Evolutionary conservation across 2,113 vertebrate genomes (phyloP).

Genomic region (Lota lota): DNA sequence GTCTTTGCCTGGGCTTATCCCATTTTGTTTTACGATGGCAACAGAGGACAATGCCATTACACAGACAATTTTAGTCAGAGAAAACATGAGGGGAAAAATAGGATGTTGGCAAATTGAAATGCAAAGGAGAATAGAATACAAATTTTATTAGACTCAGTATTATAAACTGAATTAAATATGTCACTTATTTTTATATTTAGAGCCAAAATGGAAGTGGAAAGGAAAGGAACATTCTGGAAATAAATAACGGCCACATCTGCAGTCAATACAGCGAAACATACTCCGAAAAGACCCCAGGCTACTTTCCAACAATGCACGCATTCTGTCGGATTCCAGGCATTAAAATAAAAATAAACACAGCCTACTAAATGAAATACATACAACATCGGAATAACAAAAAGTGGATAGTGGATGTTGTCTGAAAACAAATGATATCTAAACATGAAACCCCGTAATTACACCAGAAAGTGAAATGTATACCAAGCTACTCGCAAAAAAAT

Average conservation of each 20-base stretch:
- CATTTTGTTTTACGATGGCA: constrained; percentile 1
- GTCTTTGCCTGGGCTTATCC: constrained; percentile 18
- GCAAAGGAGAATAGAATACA: not conserved
- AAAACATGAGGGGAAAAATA: not conserved
- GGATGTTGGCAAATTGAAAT: not conserved
- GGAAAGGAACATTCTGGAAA: constrained; percentile 11
- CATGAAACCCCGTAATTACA: no score
- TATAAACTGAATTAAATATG: not conserved
- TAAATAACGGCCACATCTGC: constrained; percentile 35
- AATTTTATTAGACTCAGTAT: not conserved
- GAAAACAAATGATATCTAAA: no score
- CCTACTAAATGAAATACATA: constrained; percentile 28
- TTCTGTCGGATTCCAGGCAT: constrained; percentile 34
- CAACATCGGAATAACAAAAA: constrained; percentile 9
- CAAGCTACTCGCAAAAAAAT: no score
- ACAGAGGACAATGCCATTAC: constrained; percentile 8
- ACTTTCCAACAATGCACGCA: constrained; percentile 26
- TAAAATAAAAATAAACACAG: constrained; percentile 34
- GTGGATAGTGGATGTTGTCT: not conserved
- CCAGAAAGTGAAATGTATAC: no score
- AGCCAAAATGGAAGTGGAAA: no score
- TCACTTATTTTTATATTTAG: not conserved
- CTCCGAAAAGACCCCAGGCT: constrained; percentile 28
- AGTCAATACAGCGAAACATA: constrained; percentile 24
- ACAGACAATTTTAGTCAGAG: not conserved